Percentiles rank a stretch among this genome's conserved stretches.
These are phyloP conservation scores for Chloroclystis v-ata DNA, from an alignment of 2,888 invertebrate species.

Conservation along the genomic window DNA sequence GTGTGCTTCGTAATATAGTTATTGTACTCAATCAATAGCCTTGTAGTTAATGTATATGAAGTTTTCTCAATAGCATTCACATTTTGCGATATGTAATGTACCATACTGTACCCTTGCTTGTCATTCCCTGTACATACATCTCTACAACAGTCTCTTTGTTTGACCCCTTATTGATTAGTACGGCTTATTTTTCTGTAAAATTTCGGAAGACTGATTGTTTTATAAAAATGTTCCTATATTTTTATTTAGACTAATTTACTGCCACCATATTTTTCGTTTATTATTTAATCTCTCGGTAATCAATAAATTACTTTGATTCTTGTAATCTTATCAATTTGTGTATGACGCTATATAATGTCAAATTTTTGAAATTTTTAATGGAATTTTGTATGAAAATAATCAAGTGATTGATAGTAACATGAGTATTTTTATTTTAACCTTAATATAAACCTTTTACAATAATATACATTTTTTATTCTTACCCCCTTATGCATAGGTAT, in stretches of 20 bases:
- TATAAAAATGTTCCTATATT: constrained; percentile 75
- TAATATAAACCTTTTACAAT: too few species aligned
- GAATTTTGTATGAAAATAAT: constrained; percentile 77
- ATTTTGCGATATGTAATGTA: constrained; percentile 26
- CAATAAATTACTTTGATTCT: constrained; percentile 65
- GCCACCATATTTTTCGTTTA: constrained; percentile 69
- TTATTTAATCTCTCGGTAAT: constrained; percentile 65
- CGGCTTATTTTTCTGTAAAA: constrained; percentile 66
- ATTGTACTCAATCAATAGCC: constrained; percentile 28
- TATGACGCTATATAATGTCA: constrained; percentile 77
- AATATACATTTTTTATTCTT: too few species aligned
- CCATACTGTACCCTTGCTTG: constrained; percentile 24
- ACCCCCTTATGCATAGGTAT: too few species aligned
- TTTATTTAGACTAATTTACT: constrained; percentile 76
- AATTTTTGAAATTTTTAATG: constrained; percentile 77
- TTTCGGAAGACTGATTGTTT: constrained; percentile 68
- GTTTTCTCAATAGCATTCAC: constrained; percentile 25
- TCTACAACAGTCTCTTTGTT: constrained; percentile 63
- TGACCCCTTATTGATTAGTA: constrained; percentile 46
- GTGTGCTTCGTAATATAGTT: constrained; percentile 22
- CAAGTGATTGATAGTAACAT: constrained; percentile 72
- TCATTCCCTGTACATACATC: constrained; percentile 32
- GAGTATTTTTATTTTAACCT: constrained; percentile 50
- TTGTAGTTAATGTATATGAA: constrained; percentile 27
- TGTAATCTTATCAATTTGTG: constrained; percentile 72